Evolutionary conservation across 2,113 vertebrate species (phyloP).

Genomic region (Vidua chalybeata): DNA sequence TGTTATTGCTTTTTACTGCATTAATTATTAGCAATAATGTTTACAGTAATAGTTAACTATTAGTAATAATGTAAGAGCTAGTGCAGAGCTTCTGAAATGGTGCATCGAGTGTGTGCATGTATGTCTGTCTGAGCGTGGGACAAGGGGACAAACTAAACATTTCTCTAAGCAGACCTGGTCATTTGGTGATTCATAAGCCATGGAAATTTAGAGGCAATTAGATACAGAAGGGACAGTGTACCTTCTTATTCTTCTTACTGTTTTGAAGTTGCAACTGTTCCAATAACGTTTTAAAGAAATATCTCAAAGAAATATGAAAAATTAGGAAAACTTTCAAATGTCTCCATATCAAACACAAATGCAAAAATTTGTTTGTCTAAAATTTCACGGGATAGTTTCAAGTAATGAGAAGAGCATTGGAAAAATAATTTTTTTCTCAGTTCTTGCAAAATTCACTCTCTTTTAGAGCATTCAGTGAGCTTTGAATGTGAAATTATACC

Average conservation of each 20-base stretch:
- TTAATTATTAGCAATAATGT: too few species aligned
- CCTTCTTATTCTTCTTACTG: neutral
- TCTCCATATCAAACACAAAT: neutral
- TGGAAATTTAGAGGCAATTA: neutral
- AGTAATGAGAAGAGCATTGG: neutral
- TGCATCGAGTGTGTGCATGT: neutral
- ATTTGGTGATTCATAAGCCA: neutral
- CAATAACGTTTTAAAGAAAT: neutral
- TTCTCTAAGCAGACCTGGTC: neutral
- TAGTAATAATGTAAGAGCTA: neutral
- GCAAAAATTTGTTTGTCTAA: neutral
- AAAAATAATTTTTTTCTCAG: neutral
- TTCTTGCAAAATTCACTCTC: neutral
- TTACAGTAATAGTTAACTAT: neutral
- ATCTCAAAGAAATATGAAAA: neutral
- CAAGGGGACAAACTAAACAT: neutral
- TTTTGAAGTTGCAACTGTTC: neutral
- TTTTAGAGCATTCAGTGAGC: neutral
- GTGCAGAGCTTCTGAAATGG: neutral
- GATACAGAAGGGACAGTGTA: too few species aligned
- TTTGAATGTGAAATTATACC: neutral
- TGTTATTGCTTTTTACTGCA: neutral
- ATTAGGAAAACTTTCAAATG: neutral
- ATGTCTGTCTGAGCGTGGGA: neutral
- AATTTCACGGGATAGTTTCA: neutral